Evolutionary conservation across 2,888 invertebrate genomes (phyloP), one percentile per base, ranked within the genome.

Genomic region (Beris chalybata): DNA sequence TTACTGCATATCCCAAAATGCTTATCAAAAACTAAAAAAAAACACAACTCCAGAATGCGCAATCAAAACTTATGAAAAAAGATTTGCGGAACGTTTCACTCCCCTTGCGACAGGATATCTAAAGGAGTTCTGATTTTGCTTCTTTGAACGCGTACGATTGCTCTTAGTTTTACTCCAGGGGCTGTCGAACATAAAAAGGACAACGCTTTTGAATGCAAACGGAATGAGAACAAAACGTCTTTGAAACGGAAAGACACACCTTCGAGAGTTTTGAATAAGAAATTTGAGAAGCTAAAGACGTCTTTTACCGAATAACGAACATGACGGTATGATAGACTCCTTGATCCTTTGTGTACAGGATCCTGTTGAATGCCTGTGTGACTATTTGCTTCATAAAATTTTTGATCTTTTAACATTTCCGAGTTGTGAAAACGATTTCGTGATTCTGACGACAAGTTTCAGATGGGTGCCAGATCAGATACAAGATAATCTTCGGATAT

Each of bases 171-270:
- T 38, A 22, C 50, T 32, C 30, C n/a, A 30, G 56, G 44, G n/a
- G 29, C 29, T 29, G 45, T 7, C 22, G 29, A 58, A 58, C 52
- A 38, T 50, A 29, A 61, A 61, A 61, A 61, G 61, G 61, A 50
- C 61, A 61, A 50, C 61, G 61, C 38, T 61, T 61, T 61, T 50
- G 12, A 52, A 47, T 15, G 50, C 11, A 29, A 43, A 59, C 12
- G 38, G 6, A 52, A 50, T 29, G 52, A 50, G 50, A 50, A 61
- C 32, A 52, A 61, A 50, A 61, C 22, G 43, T 38, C 50, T 52
- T 65, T 38, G 65, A 57, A 66, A 66, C 68, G 68, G 68, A 68
- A 68, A 53, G 68, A 68, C 68, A 68, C 68, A 68, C 68, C 68
- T 68, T 61, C 68, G 32, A 50, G 61, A 61, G 1, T 7, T 50